Evolutionary conservation across 2,113 vertebrate genomes (phyloP).

Genomic region (Neolamprologus tretocephalus): DNA sequence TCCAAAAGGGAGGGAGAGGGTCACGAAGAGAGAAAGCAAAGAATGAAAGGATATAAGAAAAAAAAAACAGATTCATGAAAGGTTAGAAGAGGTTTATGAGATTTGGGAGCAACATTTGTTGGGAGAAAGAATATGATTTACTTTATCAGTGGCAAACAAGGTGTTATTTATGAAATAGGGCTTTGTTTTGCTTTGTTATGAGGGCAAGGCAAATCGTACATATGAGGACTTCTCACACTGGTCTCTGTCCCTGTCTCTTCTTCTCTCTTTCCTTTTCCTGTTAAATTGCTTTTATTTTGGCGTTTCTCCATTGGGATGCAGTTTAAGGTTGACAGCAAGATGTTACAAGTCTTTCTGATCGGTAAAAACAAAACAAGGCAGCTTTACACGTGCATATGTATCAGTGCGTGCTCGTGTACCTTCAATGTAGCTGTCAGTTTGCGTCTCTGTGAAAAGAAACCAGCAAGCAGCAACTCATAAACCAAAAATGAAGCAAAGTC

Average conservation of each 20-base stretch:
- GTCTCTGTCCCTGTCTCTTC: neutral
- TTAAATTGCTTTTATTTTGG: neutral
- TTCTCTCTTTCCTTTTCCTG: neutral
- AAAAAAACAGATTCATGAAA: constrained; percentile 45
- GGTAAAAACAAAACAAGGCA: neutral
- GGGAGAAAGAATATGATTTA: constrained; percentile 46
- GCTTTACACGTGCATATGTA: neutral
- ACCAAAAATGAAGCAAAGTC: neutral
- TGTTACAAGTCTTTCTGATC: neutral
- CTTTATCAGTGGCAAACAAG: constrained; percentile 52
- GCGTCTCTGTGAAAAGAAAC: neutral
- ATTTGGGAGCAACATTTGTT: constrained; percentile 47
- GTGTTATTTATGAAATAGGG: constrained; percentile 47
- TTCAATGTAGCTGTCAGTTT: neutral
- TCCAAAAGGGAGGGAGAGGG: neutral
- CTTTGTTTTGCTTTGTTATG: constrained; percentile 30
- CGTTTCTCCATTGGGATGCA: accelerated
- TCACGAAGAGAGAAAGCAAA: constrained; percentile 13
- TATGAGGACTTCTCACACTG: neutral
- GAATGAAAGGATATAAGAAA: constrained; percentile 12
- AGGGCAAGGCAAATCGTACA: neutral
- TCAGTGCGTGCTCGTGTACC: neutral
- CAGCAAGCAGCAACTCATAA: neutral
- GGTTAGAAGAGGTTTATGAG: constrained; percentile 55
- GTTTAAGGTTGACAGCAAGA: neutral